These are phyloP conservation scores for Pteropus rufus DNA, from an alignment of 2,797 vertebrate species.

Conservation along the genomic window DNA sequence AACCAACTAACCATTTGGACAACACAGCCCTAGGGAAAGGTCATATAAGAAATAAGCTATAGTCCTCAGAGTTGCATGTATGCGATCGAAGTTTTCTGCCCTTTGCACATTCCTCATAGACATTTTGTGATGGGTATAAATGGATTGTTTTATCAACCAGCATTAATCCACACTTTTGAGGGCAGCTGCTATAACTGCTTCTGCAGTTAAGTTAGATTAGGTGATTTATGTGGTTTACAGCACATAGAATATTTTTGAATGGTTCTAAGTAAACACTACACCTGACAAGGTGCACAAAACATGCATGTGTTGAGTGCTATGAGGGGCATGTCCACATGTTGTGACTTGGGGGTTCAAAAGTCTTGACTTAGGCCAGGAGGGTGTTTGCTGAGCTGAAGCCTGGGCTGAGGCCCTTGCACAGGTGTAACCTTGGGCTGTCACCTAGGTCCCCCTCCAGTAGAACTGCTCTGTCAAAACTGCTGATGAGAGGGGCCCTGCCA, in stretches of 20 bases:
- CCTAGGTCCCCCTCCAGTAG: not conserved
- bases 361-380: not conserved
- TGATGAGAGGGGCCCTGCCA: fast-evolving
- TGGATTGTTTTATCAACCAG: not conserved
- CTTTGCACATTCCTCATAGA: not conserved
- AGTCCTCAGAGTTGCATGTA: not conserved
- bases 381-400: not conserved
- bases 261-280: not conserved
- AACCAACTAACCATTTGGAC: not conserved
- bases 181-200: not conserved
- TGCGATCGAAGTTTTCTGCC: not conserved
- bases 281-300: not conserved
- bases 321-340: fast-evolving
- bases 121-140: no score
- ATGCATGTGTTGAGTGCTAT: fast-evolving
- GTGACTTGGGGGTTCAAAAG: not conserved
- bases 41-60: not conserved
- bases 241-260: not conserved
- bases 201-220: not conserved
- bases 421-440: not conserved
- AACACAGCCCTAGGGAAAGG: not conserved
- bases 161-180: not conserved
- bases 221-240: not conserved
- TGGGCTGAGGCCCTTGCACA: not conserved
- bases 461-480: not conserved